These are phyloP conservation scores for Melanotaenia parkinsoni DNA, from an alignment of 2,797 vertebrate genomes.

Conservation along the genomic window DNA sequence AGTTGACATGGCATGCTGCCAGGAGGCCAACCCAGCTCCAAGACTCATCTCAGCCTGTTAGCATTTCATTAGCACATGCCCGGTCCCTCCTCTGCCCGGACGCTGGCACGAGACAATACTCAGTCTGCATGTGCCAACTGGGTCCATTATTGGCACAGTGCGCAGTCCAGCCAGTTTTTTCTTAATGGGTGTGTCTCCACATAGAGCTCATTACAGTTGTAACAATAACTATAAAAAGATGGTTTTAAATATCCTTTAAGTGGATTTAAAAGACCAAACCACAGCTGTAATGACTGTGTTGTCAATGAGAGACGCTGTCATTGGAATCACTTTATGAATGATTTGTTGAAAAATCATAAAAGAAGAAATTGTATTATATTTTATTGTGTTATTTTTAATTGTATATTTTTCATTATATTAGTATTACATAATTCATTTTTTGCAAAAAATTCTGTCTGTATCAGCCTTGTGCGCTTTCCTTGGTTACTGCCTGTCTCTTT, in stretches of 20 bases:
- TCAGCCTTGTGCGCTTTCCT: neutral
- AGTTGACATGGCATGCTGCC: constrained; percentile 56
- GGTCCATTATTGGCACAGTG: constrained; percentile 56
- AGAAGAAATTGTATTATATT: neutral
- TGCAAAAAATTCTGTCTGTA: neutral
- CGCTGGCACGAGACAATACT: constrained; percentile 60
- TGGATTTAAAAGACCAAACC: neutral
- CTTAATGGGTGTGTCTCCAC: constrained; percentile 18
- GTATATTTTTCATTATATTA: neutral
- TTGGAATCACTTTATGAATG: neutral
- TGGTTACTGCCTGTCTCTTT: neutral
- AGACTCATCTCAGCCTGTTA: constrained; percentile 65
- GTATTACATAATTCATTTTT: neutral
- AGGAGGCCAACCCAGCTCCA: constrained; percentile 56
- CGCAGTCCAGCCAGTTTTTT: constrained; percentile 30
- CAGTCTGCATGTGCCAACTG: constrained; percentile 59
- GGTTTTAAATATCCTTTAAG: neutral
- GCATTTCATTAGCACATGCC: constrained; percentile 70
- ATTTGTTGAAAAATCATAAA: neutral
- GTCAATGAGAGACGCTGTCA: neutral
- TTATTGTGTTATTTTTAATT: neutral
- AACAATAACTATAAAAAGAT: neutral
- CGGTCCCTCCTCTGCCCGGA: constrained; percentile 35
- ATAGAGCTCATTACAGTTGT: neutral
- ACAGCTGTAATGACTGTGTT: neutral